Conservation (phyloP, 2,797 vertebrate genomes). For the Gorsachius magnificus region DNA sequence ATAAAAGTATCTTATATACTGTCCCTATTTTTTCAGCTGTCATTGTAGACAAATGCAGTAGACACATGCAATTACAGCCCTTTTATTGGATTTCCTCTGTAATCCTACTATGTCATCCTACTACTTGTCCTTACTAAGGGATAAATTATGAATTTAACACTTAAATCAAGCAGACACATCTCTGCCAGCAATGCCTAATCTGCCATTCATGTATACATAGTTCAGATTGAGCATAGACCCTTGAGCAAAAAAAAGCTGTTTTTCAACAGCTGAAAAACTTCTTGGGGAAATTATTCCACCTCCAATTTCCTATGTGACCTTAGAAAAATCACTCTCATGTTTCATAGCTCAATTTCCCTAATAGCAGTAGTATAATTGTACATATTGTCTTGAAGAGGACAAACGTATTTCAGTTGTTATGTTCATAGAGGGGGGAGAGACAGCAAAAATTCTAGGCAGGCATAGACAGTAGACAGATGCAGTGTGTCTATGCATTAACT, state of each 20-base stretch:
- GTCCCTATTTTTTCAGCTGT: neutral
- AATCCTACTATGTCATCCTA: neutral
- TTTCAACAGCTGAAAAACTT: neutral
- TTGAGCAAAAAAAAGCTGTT: neutral
- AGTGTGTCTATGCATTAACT: neutral
- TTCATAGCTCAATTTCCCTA: neutral
- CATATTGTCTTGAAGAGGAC: neutral
- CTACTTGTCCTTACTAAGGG: neutral
- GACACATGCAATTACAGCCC: neutral
- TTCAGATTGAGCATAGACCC: neutral
- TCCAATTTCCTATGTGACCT: neutral
- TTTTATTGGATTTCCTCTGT: neutral
- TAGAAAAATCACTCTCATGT: neutral
- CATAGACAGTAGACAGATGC: neutral
- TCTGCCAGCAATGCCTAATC: neutral
- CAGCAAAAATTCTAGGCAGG: neutral
- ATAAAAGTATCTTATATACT: neutral
- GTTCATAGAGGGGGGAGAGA: neutral
- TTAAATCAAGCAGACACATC: neutral
- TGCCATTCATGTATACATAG: neutral
- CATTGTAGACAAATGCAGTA: neutral
- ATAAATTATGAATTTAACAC: neutral
- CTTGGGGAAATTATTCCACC: neutral
- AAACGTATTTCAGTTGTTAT: neutral
- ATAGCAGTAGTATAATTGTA: neutral